Conservation (phyloP, 2,797 vertebrate genomes). For the Poeciliopsis infans region DNA sequence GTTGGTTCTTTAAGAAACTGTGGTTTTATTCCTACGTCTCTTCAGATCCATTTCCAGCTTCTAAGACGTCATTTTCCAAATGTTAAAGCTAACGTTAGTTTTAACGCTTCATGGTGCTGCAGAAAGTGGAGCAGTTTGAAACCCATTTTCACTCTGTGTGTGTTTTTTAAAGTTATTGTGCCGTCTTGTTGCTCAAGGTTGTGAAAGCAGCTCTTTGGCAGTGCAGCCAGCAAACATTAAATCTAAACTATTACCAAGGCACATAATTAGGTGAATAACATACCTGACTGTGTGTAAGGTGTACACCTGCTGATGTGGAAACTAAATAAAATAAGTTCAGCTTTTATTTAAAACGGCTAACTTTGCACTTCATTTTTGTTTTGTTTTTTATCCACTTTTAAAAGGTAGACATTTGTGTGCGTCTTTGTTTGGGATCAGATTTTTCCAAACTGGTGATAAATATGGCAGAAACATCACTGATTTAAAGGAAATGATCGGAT, state of each 20-base stretch:
- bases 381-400: neutral
- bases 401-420: neutral
- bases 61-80: neutral
- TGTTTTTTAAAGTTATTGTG: neutral
- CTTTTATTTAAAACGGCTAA: neutral
- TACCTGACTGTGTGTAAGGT: neutral
- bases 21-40: neutral
- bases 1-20: neutral
- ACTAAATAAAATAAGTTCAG: neutral
- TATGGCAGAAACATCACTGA: neutral
- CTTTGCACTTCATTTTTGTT: neutral
- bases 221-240: neutral
- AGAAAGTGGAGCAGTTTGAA: neutral
- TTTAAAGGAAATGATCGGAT: neutral
- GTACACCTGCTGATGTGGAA: neutral
- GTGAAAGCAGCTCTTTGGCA: neutral
- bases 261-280: neutral
- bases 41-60: neutral
- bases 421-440: neutral
- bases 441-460: neutral
- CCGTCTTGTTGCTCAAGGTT: neutral
- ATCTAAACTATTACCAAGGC: neutral
- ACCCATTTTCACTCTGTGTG: neutral
- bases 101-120: neutral
- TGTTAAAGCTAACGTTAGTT: neutral